phyloP scores from a whole-genome alignment of 2,797 vertebrate genomes.

The Mergus octosetaceus region DNA sequence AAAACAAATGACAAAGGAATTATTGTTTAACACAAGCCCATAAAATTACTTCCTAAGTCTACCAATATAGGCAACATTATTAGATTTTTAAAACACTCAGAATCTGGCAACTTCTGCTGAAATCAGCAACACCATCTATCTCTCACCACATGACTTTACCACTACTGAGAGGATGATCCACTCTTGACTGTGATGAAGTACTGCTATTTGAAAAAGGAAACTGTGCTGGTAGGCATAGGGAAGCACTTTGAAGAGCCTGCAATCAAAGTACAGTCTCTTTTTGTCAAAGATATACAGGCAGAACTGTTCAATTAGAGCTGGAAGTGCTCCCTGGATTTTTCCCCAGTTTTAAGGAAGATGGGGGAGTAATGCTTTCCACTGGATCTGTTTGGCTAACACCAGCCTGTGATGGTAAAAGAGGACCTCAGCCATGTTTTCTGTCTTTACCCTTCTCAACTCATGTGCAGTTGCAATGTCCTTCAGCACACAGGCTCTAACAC shows the following conservation, averaged over 20 bases:
- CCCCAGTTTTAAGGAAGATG: background rate
- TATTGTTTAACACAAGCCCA: background rate
- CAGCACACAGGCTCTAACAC: background rate
- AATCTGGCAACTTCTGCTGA: conserved; percentile 3
- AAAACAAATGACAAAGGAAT: background rate
- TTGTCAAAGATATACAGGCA: background rate
- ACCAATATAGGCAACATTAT: background rate
- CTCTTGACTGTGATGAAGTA: background rate
- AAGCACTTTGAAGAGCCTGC: conserved; percentile 20
- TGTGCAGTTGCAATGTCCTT: background rate
- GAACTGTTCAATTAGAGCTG: background rate
- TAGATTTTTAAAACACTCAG: background rate
- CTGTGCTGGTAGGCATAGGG: background rate
- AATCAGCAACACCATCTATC: conserved; percentile 11
- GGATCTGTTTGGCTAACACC: background rate
- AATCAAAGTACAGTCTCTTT: background rate
- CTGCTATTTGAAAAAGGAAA: background rate
- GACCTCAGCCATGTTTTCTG: background rate
- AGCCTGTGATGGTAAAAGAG: background rate
- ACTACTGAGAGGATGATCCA: background rate
- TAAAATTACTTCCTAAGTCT: background rate
- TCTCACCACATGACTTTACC: background rate
- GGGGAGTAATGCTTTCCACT: background rate
- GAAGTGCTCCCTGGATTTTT: background rate
- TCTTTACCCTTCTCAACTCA: background rate